Percentiles rank a stretch among this genome's conserved stretches.
Evolutionary conservation across 2,888 invertebrate genomes (phyloP).

Genomic region (Tuberolachnus salignus): DNA sequence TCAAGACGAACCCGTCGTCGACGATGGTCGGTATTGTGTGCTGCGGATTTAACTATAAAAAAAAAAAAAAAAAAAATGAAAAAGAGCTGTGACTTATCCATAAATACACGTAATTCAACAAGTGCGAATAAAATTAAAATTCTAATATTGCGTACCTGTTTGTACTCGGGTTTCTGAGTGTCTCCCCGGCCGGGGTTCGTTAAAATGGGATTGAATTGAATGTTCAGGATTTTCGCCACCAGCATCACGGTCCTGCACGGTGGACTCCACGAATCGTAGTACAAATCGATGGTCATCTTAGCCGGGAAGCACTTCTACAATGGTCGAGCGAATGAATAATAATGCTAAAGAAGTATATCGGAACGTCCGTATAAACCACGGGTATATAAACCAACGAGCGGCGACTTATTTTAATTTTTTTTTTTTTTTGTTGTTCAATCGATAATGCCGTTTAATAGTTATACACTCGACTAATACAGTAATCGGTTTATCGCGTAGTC

Average conservation of each 20-base stretch:
- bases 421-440: not conserved
- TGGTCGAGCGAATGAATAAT: too few relatives aligned
- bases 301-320: not conserved
- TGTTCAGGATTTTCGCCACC: constrained; percentile 41
- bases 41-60: constrained; percentile 55
- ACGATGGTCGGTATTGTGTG: constrained; percentile 54
- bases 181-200: constrained; percentile 54
- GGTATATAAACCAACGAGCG: not conserved
- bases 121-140: too few relatives aligned
- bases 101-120: too few relatives aligned
- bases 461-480: too few relatives aligned
- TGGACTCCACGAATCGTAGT: constrained; percentile 55
- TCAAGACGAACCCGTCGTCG: constrained; percentile 54
- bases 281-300: constrained; percentile 51
- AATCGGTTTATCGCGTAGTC: too few relatives aligned
- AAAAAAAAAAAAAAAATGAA: too few relatives aligned
- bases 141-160: constrained; percentile 31
- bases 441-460: too few relatives aligned
- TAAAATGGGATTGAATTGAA: constrained; percentile 39
- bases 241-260: constrained; percentile 57
- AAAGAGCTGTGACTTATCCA: too few relatives aligned
- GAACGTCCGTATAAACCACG: too few relatives aligned
- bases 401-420: not conserved
- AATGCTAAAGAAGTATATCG: too few relatives aligned
- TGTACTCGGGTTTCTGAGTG: constrained; percentile 40